Evolutionary conservation across 2,113 vertebrate genomes (phyloP).

Genomic region (Eurystomus gularis): DNA sequence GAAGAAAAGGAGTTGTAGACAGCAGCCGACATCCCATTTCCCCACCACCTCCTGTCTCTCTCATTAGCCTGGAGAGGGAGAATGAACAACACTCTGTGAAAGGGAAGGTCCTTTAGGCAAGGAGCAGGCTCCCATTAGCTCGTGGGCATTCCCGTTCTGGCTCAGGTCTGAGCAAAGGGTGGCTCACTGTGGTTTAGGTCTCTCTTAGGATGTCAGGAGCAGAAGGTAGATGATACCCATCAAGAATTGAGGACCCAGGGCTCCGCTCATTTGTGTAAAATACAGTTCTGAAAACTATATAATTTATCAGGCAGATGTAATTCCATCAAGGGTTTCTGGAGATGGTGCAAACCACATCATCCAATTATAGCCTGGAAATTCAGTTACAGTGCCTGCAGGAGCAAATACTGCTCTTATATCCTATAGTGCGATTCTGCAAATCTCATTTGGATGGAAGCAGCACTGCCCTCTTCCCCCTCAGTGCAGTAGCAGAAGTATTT

Average conservation of each 20-base stretch:
- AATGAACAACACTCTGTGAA: accelerated
- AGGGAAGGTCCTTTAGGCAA: neutral
- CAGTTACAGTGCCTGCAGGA: conserved; percentile 41
- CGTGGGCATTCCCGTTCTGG: neutral
- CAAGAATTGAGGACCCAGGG: neutral
- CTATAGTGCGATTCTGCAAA: conserved; percentile 6
- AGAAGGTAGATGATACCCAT: neutral
- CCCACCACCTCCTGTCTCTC: neutral
- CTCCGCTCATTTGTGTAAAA: neutral
- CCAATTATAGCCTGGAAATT: conserved; percentile 42
- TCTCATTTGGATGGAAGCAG: neutral
- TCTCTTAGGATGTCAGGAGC: neutral
- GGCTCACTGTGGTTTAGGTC: neutral
- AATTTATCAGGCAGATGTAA: conserved; percentile 47
- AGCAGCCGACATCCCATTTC: neutral
- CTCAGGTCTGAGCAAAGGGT: neutral
- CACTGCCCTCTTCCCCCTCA: neutral
- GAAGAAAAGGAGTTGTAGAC: neutral
- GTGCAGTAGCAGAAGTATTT: neutral
- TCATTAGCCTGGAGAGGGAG: accelerated
- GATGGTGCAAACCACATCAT: conserved; percentile 43
- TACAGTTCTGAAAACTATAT: neutral
- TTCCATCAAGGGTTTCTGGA: conserved; percentile 47
- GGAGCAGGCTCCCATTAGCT: neutral
- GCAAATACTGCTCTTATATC: neutral